These are phyloP conservation scores for Sesia bembeciformis DNA, from an alignment of 2,888 invertebrate genomes.

Conservation along the genomic window DNA sequence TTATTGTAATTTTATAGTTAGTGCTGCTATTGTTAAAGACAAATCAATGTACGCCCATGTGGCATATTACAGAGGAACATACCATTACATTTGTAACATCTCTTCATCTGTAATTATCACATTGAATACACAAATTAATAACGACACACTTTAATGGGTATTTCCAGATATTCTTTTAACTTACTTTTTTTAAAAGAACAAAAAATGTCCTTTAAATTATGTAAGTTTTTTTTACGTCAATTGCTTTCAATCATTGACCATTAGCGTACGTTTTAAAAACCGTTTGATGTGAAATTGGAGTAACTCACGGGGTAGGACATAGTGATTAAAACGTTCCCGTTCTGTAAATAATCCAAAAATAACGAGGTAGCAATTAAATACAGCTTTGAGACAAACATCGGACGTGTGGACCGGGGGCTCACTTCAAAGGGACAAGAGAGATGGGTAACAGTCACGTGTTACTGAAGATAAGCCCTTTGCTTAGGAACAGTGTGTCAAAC, in stretches of 20 bases:
- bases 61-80: too few species aligned
- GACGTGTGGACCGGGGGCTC: constrained; percentile 26
- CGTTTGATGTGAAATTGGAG: constrained; percentile 45
- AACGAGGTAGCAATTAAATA: constrained; percentile 70
- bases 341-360: constrained; percentile 71
- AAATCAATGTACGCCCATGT: too few species aligned
- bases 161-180: too few species aligned
- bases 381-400: constrained; percentile 58
- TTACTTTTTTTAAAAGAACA: too few species aligned
- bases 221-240: neutral
- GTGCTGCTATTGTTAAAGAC: too few species aligned
- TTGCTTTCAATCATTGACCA: neutral
- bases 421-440: constrained; percentile 48
- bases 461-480: constrained; percentile 26
- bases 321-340: constrained; percentile 44
- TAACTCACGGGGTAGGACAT: constrained; percentile 13
- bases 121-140: too few species aligned
- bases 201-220: too few species aligned
- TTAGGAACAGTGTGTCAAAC: neutral
- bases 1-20: too few species aligned
- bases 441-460: constrained; percentile 29
- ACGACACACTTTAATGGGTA: too few species aligned
- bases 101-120: too few species aligned
- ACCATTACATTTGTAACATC: too few species aligned
- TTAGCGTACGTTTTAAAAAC: constrained; percentile 15